Evolutionary conservation across 2,113 vertebrate genomes (phyloP).

Genomic region (Delphinus delphis): DNA sequence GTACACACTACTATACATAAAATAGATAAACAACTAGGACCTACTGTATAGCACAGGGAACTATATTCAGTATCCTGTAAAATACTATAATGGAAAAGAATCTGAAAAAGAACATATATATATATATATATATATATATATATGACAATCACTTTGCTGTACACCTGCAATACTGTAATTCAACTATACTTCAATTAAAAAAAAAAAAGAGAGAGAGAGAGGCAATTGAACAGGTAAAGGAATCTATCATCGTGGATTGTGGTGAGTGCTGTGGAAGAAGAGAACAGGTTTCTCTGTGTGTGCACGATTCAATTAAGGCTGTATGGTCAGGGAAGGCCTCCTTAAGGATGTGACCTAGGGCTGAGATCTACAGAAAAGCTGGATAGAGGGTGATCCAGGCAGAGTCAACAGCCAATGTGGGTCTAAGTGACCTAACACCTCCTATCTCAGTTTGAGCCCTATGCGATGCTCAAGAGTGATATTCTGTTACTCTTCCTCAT

Average conservation of each 20-base stretch:
- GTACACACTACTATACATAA: too few relatives aligned
- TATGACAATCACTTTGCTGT: background rate
- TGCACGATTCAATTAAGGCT: background rate
- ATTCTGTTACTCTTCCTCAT: too few relatives aligned
- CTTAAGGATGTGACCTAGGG: background rate
- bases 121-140: background rate
- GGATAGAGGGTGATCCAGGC: background rate
- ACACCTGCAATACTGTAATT: background rate
- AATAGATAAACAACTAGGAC: background rate
- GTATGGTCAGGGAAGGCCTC: background rate
- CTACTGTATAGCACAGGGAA: background rate
- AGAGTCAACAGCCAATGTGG: background rate
- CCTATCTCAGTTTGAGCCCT: background rate
- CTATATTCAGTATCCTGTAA: background rate
- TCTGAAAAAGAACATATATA: background rate
- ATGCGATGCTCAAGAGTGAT: rapidly evolving
- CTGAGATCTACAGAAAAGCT: background rate
- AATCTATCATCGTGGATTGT: background rate
- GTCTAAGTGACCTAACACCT: background rate
- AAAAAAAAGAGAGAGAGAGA: background rate
- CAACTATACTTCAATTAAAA: background rate
- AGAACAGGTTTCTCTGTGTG: background rate
- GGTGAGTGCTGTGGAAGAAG: background rate
- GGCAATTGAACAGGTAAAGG: background rate
- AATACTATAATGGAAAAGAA: background rate